Percentiles rank a stretch among this genome's conserved stretches.
Evolutionary conservation across 1,140 invertebrate genomes (phyloP).

Genomic region (Dendrolimus punctatus): DNA sequence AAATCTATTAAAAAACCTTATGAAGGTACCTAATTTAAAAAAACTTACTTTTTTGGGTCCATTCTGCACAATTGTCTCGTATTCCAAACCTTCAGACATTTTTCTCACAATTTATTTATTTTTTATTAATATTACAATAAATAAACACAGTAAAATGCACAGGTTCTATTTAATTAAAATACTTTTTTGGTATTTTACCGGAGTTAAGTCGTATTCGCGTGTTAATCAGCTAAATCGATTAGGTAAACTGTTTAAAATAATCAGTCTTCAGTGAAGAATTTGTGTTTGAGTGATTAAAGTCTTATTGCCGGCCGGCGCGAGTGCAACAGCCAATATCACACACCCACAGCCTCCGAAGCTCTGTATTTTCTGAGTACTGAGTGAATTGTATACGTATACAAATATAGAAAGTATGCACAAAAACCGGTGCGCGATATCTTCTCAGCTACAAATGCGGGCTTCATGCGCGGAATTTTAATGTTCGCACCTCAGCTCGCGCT

Average conservation of each 20-base stretch:
- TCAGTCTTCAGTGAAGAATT: conserved; percentile 48
- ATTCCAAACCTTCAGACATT: conserved; percentile 72
- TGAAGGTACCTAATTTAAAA: conserved; percentile 9
- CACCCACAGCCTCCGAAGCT: conserved; percentile 53
- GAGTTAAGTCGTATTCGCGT: conserved; percentile 18
- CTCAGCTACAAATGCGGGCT: conserved; percentile 21
- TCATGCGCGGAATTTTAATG: conserved; percentile 25
- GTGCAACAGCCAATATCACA: conserved; percentile 43
- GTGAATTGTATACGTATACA: conserved; percentile 31
- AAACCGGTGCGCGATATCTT: conserved; percentile 17
- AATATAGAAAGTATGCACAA: conserved; percentile 41
- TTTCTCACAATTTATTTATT: conserved; percentile 33
- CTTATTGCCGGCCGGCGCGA: conserved; percentile 40
- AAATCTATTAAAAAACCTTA: conserved; percentile 3
- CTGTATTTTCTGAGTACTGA: conserved; percentile 27
- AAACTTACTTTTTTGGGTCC: conserved; percentile 71
- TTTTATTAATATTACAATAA: conserved; percentile 1
- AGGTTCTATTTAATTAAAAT: conserved; percentile 19
- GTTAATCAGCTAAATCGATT: no score
- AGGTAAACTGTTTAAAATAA: conserved; percentile 30
- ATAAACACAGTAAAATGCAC: conserved; percentile 27
- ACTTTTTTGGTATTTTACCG: conserved; percentile 24
- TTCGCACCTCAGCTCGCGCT: neutral
- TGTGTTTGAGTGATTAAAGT: conserved; percentile 36
- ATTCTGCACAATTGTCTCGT: conserved; percentile 72